Evolutionary conservation across 2,888 invertebrate species (phyloP).

Genomic region (Acrobasis repandana): DNA sequence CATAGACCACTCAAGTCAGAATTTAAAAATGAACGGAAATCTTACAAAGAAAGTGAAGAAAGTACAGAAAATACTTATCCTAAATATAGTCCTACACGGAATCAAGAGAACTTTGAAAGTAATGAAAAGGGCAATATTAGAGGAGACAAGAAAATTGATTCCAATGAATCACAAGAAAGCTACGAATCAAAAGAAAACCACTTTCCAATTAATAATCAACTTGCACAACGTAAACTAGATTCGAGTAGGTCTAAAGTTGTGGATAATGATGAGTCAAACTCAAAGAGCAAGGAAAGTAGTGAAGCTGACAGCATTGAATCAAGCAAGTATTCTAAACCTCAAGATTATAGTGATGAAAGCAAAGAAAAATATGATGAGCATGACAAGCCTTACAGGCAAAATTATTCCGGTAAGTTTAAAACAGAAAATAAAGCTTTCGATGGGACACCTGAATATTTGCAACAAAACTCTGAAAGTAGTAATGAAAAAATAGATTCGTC

Average conservation of each 20-base stretch:
- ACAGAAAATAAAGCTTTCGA: conserved; percentile 9
- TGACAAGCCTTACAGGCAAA: conserved; percentile 15
- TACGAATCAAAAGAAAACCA: conserved; percentile 9
- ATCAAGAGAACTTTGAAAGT: conserved; percentile 31
- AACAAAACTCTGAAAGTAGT: conserved; percentile 31
- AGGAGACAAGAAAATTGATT: conserved; percentile 25
- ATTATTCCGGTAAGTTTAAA: conserved; percentile 14
- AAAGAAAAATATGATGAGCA: conserved; percentile 16
- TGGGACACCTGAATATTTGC: conserved; percentile 3
- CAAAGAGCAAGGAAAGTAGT: conserved; percentile 21
- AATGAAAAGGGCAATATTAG: conserved; percentile 33
- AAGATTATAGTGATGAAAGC: conserved; percentile 18
- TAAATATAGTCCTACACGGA: conserved; percentile 4
- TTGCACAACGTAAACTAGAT: conserved; percentile 6
- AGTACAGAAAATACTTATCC: conserved; percentile 33
- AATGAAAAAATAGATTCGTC: conserved; percentile 31
- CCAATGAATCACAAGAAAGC: conserved; percentile 18
- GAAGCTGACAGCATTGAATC: conserved; percentile 9
- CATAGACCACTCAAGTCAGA: conserved; percentile 4
- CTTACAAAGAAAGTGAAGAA: conserved; percentile 33
- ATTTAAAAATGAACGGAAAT: conserved; percentile 1
- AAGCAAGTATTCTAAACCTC: conserved; percentile 8
- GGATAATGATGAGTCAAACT: conserved; percentile 22
- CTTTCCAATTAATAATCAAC: neutral
- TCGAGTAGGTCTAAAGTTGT: conserved; percentile 12